Base-by-base conservation (phyloP, 1,140 invertebrate species). In the Euura lappo region DNA sequence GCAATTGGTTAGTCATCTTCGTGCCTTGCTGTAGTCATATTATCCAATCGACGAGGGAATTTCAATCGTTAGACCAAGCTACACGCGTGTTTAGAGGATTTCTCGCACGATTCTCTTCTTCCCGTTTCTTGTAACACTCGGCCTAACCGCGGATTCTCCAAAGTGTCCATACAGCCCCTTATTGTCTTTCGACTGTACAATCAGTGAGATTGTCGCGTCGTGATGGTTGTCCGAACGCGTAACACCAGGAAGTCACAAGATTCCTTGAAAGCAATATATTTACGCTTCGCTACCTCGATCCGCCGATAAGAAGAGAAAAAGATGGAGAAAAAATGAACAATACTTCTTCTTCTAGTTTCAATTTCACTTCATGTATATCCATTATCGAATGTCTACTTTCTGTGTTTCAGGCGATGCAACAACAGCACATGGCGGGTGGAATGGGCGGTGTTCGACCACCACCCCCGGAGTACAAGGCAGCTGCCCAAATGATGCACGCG, bases 401-500 rank as follows among this genome's bases (percentile, higher is more conserved):
- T 8, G 11, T 68, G 4, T 81, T 83, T 72, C 87, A 88, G 64
- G 79, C 79, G 51, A 74, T 76, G 72, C 85, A 86, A 71, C 85
- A 88, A 71, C 87, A 90, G 74, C 88, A 88, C 73, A 88, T 90
- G 85, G 81, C 85, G 4, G 83, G 84, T 71, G 83, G 82, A 69
- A 86, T 85, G 74, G 84, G 83, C 44, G 81, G 84, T 28, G 83
- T 87, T 6, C 88, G 93, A 67, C 93, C 93, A 11, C 93, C 93
- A 42, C 93, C 93, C 44, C 93, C 93, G 2, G 93, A 94, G 81
- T 94, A 94, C 84, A 94, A 94, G 86, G 90, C 92, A 3, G 89
- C 86, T 75, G 88, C 88, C 79, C 91, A 87, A 84, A 90, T 92
- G 87, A 91, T 90, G 89, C 91, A 90, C 81, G 86, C 82, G 44